Evolutionary conservation across 2,888 invertebrate species (phyloP), one percentile per base, ranked within the genome.

Genomic region (Acleris holmiana): DNA sequence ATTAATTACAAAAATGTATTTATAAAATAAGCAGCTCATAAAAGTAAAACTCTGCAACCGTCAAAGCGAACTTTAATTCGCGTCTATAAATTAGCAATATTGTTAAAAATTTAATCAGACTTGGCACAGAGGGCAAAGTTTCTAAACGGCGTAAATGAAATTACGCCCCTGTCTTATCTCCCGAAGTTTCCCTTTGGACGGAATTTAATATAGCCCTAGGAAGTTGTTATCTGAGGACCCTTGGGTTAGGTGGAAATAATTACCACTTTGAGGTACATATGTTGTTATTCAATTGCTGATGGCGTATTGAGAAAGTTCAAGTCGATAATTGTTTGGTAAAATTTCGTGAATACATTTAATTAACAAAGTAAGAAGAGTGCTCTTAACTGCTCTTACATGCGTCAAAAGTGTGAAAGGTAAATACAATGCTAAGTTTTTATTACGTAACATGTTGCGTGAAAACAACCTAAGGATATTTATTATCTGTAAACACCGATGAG

Each of bases 71-170:
- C 55, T 65, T 60, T 56, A 49, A 60, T 46, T 47, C 40, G 23
- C 59, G 58, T 49, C 53, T 63, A 66, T 68, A 68, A 68, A 68
- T 68, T 82, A 84, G 78, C 76, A 76, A 79, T 83, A 84, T 82
- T 77, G 79, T 76, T 81, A 83, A 84, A 85, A 85, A 86, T 82
- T 85, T 83, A 83, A 84, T 84, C 78, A 81, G 76, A 76, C 77
- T 75, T 69, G 23, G 44, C 50, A 61, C 68, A 68, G 70, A 79
- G 77, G 80, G 75, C 76, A 72, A 84, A 85, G 78, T 85, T 86
- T 82, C 61, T 79, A 80, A 85, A 84, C 76, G 83, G 78, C 77
- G 83, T 78, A 85, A 85, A 86, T 86, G 80, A 84, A 86, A 86
- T 85, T 86, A 85, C 81, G 80, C 75, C 71, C 75, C 71, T 70